These are phyloP conservation scores for Corydoras maculifer DNA, from an alignment of 2,113 vertebrate genomes.

Conservation along the genomic window DNA sequence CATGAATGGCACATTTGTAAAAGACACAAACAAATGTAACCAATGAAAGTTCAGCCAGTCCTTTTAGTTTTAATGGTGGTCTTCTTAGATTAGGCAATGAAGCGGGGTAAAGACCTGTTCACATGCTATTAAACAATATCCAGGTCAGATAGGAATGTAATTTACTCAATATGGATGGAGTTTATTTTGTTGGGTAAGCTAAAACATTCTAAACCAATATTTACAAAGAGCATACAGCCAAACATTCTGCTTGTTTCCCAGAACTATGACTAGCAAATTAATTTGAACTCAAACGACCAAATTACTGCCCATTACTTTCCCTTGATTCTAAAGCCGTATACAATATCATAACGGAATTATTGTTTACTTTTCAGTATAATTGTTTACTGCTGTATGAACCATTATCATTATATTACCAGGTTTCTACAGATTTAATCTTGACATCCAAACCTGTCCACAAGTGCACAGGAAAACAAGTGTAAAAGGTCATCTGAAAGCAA, in stretches of 20 bases:
- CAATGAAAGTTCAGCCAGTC: conserved; percentile 47
- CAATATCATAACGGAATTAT: too few species aligned
- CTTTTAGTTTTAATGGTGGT: conserved; percentile 56
- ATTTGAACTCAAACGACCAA: conserved; percentile 57
- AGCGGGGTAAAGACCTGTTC: conserved; percentile 57
- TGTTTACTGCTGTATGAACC: too few species aligned
- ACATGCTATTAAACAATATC: conserved; percentile 64
- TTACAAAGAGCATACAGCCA: conserved; percentile 61
- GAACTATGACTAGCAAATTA: conserved; percentile 54
- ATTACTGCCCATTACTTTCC: conserved; percentile 27
- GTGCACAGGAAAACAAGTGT: too few species aligned
- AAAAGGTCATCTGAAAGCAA: background rate
- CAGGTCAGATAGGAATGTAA: conserved; percentile 63
- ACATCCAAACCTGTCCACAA: conserved; percentile 3
- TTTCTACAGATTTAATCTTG: background rate
- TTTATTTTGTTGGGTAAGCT: conserved; percentile 63
- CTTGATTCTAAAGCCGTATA: background rate
- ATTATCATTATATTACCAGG: too few species aligned
- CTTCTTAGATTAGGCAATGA: conserved; percentile 46
- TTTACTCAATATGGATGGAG: conserved; percentile 65
- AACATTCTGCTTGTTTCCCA: conserved; percentile 59
- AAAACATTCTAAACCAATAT: conserved; percentile 69
- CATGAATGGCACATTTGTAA: conserved; percentile 59
- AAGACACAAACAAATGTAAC: conserved; percentile 57
- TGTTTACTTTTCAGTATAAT: too few species aligned